Conservation (phyloP, 2,113 vertebrate genomes). For the Gymnocephalus cernua region DNA sequence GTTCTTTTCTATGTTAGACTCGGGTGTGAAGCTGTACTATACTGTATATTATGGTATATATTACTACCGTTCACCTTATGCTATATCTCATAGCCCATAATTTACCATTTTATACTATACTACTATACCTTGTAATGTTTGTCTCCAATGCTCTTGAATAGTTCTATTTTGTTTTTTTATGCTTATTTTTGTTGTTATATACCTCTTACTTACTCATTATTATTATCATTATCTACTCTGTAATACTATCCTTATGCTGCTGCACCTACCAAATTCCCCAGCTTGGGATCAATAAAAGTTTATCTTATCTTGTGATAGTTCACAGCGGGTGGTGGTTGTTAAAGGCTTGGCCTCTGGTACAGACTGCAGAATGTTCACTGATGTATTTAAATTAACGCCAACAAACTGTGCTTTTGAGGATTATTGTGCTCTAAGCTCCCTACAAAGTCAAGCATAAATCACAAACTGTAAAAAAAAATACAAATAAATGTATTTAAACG, state of each 20-base stretch:
- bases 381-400: not conserved
- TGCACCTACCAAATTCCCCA: not conserved
- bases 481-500: not conserved
- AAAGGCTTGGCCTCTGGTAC: not conserved
- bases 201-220: not conserved
- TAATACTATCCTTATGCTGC: not conserved
- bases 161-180: no score
- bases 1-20: no score
- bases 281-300: not conserved
- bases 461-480: not conserved
- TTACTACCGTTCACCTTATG: not conserved
- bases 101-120: not conserved
- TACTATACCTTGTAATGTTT: not conserved
- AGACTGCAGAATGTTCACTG: not conserved
- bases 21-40: not conserved
- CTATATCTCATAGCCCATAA: not conserved
- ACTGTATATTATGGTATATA: not conserved
- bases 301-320: not conserved
- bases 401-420: not conserved
- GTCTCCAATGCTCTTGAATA: not conserved
- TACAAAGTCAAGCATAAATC: not conserved
- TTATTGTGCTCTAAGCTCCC: not conserved
- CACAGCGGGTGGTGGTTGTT: not conserved
- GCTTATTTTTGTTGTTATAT: not conserved
- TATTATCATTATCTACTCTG: not conserved